Conservation (phyloP, 2,888 invertebrate genomes). For the Eulithis prunata region DNA sequence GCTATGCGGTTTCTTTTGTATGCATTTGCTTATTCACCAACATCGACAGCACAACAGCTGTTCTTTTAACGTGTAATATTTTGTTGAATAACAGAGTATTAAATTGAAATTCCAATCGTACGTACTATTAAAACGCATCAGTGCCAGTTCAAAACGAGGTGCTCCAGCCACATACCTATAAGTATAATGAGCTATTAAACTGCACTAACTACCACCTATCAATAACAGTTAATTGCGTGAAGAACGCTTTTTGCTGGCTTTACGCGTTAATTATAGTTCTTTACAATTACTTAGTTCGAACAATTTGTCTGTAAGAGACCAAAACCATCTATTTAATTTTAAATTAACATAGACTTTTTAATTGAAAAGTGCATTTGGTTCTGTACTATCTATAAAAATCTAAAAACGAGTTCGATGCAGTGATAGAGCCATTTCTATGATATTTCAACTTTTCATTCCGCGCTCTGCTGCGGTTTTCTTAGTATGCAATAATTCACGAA, state of each 20-base stretch:
- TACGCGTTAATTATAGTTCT: constrained; percentile 30
- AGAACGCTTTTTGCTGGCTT: constrained; percentile 31
- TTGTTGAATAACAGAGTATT: constrained; percentile 10
- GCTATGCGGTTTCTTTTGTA: constrained; percentile 46
- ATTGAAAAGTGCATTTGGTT: neutral
- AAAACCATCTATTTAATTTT: constrained; percentile 12
- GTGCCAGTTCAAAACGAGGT: constrained; percentile 16
- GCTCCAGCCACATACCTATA: constrained; percentile 17
- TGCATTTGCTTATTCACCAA: constrained; percentile 33
- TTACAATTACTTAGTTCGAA: constrained; percentile 26
- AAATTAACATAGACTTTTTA: neutral
- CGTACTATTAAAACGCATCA: constrained; percentile 13
- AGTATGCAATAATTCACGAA: constrained; percentile 62
- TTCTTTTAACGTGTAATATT: constrained; percentile 24
- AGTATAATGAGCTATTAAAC: constrained; percentile 33
- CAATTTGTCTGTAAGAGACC: constrained; percentile 21
- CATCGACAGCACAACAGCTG: constrained; percentile 37
- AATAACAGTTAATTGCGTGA: constrained; percentile 31
- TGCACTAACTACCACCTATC: constrained; percentile 37
- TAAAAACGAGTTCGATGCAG: neutral
- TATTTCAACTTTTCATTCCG: neutral
- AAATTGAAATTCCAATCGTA: constrained; percentile 14
- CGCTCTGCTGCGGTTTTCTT: constrained; percentile 13
- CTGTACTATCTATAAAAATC: neutral
- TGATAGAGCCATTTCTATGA: neutral